Evolutionary conservation across 2,888 invertebrate species (phyloP).

Genomic region (Limnephilus lunatus): DNA sequence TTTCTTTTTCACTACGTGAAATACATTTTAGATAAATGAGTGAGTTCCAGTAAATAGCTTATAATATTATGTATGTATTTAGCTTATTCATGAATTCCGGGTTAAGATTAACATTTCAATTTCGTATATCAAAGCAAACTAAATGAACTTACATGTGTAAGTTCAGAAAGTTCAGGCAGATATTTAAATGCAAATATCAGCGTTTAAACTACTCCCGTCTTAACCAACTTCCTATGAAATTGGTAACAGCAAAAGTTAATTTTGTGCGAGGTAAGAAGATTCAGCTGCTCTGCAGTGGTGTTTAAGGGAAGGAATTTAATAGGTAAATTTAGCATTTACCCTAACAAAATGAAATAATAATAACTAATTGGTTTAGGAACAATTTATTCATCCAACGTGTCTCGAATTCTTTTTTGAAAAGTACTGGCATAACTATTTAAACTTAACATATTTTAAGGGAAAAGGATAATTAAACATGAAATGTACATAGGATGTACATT

Average conservation of each 20-base stretch:
- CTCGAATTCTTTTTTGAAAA: too few relatives aligned
- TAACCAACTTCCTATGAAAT: slow-evolving; percentile 2
- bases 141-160: slow-evolving; percentile 46
- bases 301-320: too few relatives aligned
- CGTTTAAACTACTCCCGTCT: background rate
- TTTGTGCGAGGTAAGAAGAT: background rate
- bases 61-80: background rate
- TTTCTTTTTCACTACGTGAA: too few relatives aligned
- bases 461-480: too few relatives aligned
- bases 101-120: background rate
- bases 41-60: background rate
- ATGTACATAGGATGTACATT: too few relatives aligned
- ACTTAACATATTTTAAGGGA: too few relatives aligned
- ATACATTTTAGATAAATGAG: too few relatives aligned
- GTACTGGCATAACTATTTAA: too few relatives aligned
- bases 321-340: background rate
- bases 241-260: background rate
- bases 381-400: background rate
- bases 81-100: background rate
- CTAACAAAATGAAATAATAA: background rate
- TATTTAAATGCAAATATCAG: slow-evolving; percentile 41
- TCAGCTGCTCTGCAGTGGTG: background rate
- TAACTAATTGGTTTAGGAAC: background rate
- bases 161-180: slow-evolving; percentile 5
- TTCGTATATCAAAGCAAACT: slow-evolving; percentile 4